Evolutionary conservation across 2,797 vertebrate species (phyloP).

Genomic region (Pithecia hirsuta): DNA sequence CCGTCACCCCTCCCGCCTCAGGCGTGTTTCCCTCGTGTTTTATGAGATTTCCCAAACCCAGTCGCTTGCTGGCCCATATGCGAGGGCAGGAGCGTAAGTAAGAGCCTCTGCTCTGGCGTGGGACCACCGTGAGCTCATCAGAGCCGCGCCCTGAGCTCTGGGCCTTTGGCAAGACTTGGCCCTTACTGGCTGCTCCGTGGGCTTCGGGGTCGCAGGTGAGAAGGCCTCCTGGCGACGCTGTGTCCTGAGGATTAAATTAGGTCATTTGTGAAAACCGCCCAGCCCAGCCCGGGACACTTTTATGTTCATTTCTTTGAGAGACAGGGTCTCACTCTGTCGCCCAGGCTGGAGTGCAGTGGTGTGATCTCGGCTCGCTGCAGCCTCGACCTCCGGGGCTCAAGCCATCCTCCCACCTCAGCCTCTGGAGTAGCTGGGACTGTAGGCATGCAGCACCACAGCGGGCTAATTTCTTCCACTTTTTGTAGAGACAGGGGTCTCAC

Average conservation of each 20-base stretch:
- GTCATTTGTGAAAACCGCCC: background rate
- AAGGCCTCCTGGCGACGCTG: background rate
- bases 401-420: too few relatives aligned
- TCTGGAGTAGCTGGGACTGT: background rate
- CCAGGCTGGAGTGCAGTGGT: background rate
- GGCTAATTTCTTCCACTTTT: background rate
- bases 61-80: fast-evolving
- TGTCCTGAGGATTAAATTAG: background rate
- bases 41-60: background rate
- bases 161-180: background rate
- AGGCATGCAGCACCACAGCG: fast-evolving
- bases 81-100: fast-evolving
- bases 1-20: fast-evolving
- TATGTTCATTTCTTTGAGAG: background rate
- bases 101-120: background rate
- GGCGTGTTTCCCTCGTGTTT: too few relatives aligned
- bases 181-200: background rate
- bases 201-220: background rate
- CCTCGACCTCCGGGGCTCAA: background rate
- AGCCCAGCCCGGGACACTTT: background rate
- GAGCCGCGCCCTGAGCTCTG: too few relatives aligned
- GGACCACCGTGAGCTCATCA: background rate
- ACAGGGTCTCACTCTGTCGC: background rate
- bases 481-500: background rate
- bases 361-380: background rate